phyloP scores from a whole-genome alignment of 2,888 invertebrate species.

The Zhuqinia jingwanae region DNA sequence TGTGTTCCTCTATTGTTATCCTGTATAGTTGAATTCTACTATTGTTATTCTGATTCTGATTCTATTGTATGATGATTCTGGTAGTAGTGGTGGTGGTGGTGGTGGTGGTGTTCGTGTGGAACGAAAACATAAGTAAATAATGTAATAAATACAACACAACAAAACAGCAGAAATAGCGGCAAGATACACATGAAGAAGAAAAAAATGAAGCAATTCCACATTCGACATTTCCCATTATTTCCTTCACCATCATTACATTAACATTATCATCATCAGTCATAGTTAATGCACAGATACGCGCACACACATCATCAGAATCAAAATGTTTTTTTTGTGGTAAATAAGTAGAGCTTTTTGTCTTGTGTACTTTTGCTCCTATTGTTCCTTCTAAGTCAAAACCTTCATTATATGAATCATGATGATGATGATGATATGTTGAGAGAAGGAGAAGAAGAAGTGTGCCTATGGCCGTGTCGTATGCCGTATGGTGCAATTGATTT shows the following conservation, averaged over 20 bases:
- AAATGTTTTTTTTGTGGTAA: background rate
- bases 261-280: slow-evolving; percentile 24
- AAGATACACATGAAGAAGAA: background rate
- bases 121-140: slow-evolving; percentile 10
- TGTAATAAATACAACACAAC: too few relatives aligned
- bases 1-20: slow-evolving; percentile 25
- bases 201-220: slow-evolving; percentile 61
- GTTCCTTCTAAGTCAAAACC: background rate
- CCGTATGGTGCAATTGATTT: too few relatives aligned
- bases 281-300: slow-evolving; percentile 5
- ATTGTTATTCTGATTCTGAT: background rate
- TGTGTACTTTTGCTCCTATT: background rate
- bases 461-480: too few relatives aligned
- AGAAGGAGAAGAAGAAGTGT: background rate
- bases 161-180: background rate
- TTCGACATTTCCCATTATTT: slow-evolving; percentile 61
- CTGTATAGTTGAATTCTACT: background rate
- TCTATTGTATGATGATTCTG: slow-evolving; percentile 7
- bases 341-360: background rate
- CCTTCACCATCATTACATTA: slow-evolving; percentile 47
- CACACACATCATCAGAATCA: background rate
- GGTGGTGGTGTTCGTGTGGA: background rate
- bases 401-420: slow-evolving; percentile 9
- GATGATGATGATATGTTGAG: background rate
- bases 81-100: background rate